These are phyloP conservation scores for Molossus molossus DNA, from an alignment of 2,797 vertebrate genomes.

Conservation along the genomic window DNA sequence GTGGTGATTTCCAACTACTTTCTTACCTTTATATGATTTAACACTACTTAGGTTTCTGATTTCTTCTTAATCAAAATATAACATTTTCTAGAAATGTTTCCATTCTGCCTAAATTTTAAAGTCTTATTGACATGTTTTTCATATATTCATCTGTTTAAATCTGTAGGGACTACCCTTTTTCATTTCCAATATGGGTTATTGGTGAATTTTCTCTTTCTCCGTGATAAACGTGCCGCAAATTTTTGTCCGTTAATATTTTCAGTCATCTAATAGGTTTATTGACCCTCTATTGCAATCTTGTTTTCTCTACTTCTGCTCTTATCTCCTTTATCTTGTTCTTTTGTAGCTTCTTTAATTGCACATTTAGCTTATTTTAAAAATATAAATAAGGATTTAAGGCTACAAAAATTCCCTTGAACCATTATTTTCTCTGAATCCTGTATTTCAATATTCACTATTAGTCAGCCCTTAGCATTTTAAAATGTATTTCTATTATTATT, in stretches of 20 bases:
- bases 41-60: background rate
- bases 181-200: background rate
- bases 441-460: background rate
- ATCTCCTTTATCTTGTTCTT: background rate
- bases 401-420: background rate
- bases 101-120: background rate
- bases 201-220: background rate
- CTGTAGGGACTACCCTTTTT: background rate
- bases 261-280: background rate
- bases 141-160: background rate
- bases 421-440: background rate
- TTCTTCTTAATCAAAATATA: constrained; percentile 18
- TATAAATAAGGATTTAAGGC: background rate
- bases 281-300: background rate
- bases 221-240: background rate
- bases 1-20: background rate
- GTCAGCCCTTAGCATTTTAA: background rate
- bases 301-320: background rate
- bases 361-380: constrained; percentile 2
- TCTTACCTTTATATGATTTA: background rate
- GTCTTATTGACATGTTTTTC: background rate
- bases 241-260: background rate
- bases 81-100: constrained; percentile 9
- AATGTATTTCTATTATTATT: background rate
- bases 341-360: constrained; percentile 2